Evolutionary conservation across 2,888 invertebrate species (phyloP), one percentile per base, ranked within the genome.

Genomic region (Junonia oenone): DNA sequence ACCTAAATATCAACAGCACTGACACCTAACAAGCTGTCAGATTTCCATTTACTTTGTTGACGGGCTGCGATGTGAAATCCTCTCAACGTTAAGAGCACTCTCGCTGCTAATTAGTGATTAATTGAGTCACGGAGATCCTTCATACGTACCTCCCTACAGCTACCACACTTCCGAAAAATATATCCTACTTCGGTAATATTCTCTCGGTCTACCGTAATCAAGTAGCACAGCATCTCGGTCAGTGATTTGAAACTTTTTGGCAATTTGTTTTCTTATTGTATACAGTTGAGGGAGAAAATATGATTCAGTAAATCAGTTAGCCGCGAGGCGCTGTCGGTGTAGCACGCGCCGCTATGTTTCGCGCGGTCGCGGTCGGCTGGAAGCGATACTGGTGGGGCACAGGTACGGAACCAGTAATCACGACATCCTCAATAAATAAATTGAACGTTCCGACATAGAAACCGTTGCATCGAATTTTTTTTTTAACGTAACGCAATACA

Each of bases 361-460:
- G 90, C 70, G 81, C 83, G 60, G 83, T 90, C 63, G 73, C 83
- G 53, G 87, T 88, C 68, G 72, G 83, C 64, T 90, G 90, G 90
- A 89, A 88, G 72, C 81, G 83, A 65, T 90, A 84, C 69, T 90
- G 89, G 89, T 89, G 89, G 88, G 90, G 90, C 71, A 82, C 88
- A 88, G 90, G 90, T 90, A 87, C 78, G 83, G 78, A 83, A 76
- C 43, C 13, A 43, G 69, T 73, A 76, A 83, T 83, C 73, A 78
- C 68, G 63, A 77, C 78, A 75, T 82, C 82, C 82, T 82, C 77
- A 75, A 76, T 80, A 77, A 75, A 72, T 61, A 65, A 76, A 75
- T 73, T 69, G 63, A 71, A 63, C 63, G 64, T 68, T 62, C 65
- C 63, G 40, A 65, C 69, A 68, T 71, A 68, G 68, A 66, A 63